Evolutionary conservation across 2,888 invertebrate genomes (phyloP).

Genomic region (Rotaria magnacalcarata): DNA sequence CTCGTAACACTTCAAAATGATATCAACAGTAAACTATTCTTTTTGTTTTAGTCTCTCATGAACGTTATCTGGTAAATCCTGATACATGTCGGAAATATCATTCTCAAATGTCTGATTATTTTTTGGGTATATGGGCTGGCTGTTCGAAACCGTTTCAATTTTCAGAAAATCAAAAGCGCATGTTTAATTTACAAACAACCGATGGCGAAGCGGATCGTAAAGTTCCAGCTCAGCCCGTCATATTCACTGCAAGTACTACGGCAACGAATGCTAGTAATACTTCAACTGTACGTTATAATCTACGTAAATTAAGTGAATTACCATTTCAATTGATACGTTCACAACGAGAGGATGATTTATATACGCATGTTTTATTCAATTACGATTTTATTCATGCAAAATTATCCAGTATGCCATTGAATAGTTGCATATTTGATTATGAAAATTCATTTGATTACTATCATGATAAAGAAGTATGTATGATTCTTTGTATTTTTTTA

Average conservation of each 20-base stretch:
- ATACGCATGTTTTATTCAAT: slow-evolving; percentile 86
- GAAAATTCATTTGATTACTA: slow-evolving; percentile 71
- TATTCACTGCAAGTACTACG: slow-evolving; percentile 65
- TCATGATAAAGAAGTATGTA: slow-evolving; percentile 53
- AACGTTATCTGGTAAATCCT: slow-evolving; percentile 92
- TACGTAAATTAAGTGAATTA: slow-evolving; percentile 82
- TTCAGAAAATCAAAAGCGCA: slow-evolving; percentile 88
- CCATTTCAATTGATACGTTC: slow-evolving; percentile 89
- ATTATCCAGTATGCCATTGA: slow-evolving; percentile 85
- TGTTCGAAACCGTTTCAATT: slow-evolving; percentile 89
- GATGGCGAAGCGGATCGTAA: slow-evolving; percentile 67
- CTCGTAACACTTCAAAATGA: too few species aligned
- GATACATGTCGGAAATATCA: slow-evolving; percentile 94
- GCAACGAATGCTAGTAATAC: slow-evolving; percentile 61
- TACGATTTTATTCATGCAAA: slow-evolving; percentile 96
- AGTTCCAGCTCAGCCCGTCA: slow-evolving; percentile 85
- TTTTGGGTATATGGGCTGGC: slow-evolving; percentile 88
- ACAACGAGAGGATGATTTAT: slow-evolving; percentile 80
- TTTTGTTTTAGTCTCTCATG: slow-evolving; percentile 69
- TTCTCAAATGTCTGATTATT: slow-evolving; percentile 94
- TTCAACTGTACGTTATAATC: slow-evolving; percentile 79
- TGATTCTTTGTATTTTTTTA: background rate
- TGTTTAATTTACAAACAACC: slow-evolving; percentile 67
- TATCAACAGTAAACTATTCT: background rate
- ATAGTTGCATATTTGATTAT: slow-evolving; percentile 86